Conservation (phyloP, 92 coral and sea anemone genomes). For the Epizoanthus stellaris region DNA sequence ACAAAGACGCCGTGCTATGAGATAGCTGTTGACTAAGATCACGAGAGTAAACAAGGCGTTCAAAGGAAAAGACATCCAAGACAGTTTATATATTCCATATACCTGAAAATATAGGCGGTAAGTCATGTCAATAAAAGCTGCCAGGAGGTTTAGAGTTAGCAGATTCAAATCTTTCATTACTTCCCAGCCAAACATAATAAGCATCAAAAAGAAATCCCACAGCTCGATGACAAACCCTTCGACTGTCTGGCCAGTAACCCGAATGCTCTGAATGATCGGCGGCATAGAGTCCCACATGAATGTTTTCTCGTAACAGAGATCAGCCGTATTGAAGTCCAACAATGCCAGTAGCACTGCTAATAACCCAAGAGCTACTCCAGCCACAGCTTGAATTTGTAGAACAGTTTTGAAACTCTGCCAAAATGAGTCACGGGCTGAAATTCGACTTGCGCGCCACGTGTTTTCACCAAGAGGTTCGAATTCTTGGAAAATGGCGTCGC, state of each 20-base stretch:
- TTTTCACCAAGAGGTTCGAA: conserved; percentile 54
- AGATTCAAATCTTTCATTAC: conserved; percentile 67
- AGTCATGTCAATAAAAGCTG: conserved; percentile 63
- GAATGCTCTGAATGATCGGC: conserved; percentile 56
- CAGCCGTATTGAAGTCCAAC: conserved; percentile 75
- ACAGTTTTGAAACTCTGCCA: conserved; percentile 40
- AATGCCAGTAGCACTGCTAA: conserved; percentile 56
- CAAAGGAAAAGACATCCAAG: conserved; percentile 66
- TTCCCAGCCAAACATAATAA: conserved; percentile 57
- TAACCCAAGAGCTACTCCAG: conserved; percentile 54
- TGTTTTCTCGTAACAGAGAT: conserved; percentile 62
- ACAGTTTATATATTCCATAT: conserved; percentile 59
- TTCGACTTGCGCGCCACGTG: conserved; percentile 69
- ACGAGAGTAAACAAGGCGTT: conserved; percentile 51
- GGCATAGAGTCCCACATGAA: conserved; percentile 59
- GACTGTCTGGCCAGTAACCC: conserved; percentile 54
- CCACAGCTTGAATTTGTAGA: conserved; percentile 57
- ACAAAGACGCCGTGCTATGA: conserved; percentile 50
- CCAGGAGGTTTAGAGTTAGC: conserved; percentile 60
- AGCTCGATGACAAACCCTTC: conserved; percentile 70
- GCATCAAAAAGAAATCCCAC: conserved; percentile 60
- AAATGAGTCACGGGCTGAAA: conserved; percentile 12
- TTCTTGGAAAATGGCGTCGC: conserved; percentile 73
- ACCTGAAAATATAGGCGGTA: conserved; percentile 62
- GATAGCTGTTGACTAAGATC: conserved; percentile 50